Evolutionary conservation across 2,797 vertebrate species (phyloP).

Genomic region (Pantherophis alleghaniensis): DNA sequence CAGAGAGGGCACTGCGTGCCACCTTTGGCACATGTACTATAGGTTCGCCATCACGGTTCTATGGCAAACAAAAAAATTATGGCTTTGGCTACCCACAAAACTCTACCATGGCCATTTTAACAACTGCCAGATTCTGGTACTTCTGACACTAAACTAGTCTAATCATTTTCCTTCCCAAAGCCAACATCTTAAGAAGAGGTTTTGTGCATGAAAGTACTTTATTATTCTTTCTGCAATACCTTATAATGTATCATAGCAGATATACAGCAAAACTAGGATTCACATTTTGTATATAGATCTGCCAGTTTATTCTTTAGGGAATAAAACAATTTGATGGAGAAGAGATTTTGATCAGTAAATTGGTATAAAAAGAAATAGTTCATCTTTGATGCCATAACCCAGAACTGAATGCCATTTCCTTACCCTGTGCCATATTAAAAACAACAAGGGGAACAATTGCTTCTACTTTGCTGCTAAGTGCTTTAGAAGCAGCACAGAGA

Average conservation of each 20-base stretch:
- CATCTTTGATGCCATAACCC: background rate
- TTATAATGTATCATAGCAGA: background rate
- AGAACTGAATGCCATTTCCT: background rate
- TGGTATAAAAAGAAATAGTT: background rate
- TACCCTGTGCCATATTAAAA: background rate
- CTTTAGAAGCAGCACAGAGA: background rate
- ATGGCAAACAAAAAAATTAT: background rate
- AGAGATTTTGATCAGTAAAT: background rate
- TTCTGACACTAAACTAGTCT: background rate
- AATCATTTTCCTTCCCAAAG: background rate
- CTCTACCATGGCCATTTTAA: background rate
- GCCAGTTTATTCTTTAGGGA: background rate
- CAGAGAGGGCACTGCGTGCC: no score
- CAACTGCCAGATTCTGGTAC: background rate
- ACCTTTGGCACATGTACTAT: no score
- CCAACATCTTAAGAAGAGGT: background rate
- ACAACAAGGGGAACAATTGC: background rate
- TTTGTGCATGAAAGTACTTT: background rate
- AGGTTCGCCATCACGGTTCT: background rate
- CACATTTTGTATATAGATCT: background rate
- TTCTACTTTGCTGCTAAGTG: no score
- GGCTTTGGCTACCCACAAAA: background rate
- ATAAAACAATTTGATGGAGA: background rate
- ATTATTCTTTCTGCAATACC: background rate
- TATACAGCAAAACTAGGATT: background rate